These are phyloP conservation scores for Agrochola lota DNA, from an alignment of 2,888 invertebrate genomes.

Conservation along the genomic window DNA sequence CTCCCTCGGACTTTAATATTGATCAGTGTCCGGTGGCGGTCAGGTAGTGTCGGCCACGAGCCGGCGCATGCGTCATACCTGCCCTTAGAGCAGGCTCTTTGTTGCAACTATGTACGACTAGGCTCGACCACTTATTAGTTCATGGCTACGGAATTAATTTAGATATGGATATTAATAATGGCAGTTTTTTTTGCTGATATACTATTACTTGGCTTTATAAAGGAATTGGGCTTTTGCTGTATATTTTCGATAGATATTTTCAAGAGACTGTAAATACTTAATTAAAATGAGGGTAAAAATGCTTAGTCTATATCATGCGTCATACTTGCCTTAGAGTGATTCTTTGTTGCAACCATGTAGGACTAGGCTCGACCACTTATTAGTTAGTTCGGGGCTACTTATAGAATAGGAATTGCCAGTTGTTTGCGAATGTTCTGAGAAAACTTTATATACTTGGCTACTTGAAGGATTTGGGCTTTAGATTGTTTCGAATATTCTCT, in stretches of 20 bases:
- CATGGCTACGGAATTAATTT: background rate
- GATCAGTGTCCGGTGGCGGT: slow-evolving; percentile 91
- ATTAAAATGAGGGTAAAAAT: background rate
- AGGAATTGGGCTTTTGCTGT: background rate
- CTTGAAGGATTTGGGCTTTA: no score
- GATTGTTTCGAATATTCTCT: no score
- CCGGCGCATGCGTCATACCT: slow-evolving; percentile 85
- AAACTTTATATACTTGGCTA: no score
- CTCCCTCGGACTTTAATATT: slow-evolving; percentile 91
- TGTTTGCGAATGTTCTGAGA: no score
- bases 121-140: slow-evolving; percentile 17
- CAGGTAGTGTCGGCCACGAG: slow-evolving; percentile 88
- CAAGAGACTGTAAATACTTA: background rate
- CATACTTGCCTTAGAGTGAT: background rate
- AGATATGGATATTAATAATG: background rate
- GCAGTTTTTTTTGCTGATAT: background rate
- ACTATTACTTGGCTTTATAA: background rate
- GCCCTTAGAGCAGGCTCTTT: slow-evolving; percentile 61
- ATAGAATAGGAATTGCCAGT: no score
- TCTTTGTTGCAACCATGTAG: no score
- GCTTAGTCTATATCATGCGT: background rate
- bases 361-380: no score
- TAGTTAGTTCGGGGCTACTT: no score
- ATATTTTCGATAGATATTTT: background rate
- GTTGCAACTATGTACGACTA: slow-evolving; percentile 63